Evolutionary conservation across 1,140 invertebrate genomes (phyloP).

Genomic region (Copidosoma floridanum): DNA sequence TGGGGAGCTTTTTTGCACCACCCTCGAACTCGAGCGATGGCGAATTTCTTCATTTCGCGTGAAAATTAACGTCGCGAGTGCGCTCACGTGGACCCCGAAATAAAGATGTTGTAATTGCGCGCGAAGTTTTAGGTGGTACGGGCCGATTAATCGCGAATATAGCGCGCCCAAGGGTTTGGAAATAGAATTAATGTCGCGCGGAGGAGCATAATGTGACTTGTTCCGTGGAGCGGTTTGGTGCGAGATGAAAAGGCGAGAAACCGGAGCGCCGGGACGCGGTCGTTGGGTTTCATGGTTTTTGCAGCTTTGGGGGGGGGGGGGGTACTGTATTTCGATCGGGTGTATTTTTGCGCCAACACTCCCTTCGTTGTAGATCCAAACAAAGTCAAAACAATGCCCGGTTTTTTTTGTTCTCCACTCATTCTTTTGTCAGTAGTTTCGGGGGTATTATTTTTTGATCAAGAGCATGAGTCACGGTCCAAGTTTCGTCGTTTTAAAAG

Average conservation of each 20-base stretch:
- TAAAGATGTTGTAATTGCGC: too few species aligned
- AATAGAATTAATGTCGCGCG: background rate
- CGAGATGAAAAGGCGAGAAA: slow-evolving; percentile 25
- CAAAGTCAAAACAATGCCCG: background rate
- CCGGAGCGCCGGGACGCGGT: slow-evolving; percentile 12
- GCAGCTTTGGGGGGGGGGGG: slow-evolving; percentile 15
- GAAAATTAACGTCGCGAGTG: too few species aligned
- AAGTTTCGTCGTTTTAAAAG: too few species aligned
- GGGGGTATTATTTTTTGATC: background rate
- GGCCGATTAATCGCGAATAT: background rate
- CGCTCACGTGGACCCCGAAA: too few species aligned
- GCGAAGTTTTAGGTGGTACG: too few species aligned
- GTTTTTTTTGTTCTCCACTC: too few species aligned
- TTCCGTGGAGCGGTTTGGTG: slow-evolving; percentile 23
- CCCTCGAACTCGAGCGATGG: too few species aligned
- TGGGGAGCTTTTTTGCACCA: too few species aligned
- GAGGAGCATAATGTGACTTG: slow-evolving; percentile 11
- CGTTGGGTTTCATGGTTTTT: slow-evolving; percentile 10
- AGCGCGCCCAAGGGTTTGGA: too few species aligned
- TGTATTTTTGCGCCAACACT: background rate
- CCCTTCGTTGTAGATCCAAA: background rate
- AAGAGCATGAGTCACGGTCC: background rate
- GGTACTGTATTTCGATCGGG: too few species aligned
- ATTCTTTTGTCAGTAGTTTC: too few species aligned
- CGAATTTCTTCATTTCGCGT: too few species aligned